Evolutionary conservation across 2,113 vertebrate genomes (phyloP).

Genomic region (Pelvicachromis taeniatus): DNA sequence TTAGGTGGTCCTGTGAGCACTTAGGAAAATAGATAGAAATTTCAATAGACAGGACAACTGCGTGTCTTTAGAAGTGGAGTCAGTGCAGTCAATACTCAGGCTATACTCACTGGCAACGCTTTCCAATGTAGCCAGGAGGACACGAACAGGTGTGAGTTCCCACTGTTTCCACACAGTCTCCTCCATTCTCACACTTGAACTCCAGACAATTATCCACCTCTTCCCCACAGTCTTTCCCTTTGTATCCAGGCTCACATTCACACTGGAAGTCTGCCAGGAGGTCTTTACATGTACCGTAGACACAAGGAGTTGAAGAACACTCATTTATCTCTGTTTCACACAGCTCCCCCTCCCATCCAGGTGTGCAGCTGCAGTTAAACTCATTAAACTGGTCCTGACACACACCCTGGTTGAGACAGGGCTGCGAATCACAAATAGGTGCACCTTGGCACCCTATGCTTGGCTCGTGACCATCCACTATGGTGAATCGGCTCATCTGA

Average conservation of each 20-base stretch:
- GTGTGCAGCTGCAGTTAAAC: conserved; percentile 78
- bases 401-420: conserved; percentile 79
- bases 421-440: conserved; percentile 75
- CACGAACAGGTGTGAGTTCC: conserved; percentile 79
- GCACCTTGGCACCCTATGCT: conserved; percentile 77
- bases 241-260: conserved; percentile 80
- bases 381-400: conserved; percentile 85
- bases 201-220: conserved; percentile 82
- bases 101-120: conserved; percentile 82
- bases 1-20: too few species aligned
- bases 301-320: conserved; percentile 79
- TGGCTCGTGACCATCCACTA: background rate
- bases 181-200: conserved; percentile 79
- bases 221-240: conserved; percentile 79
- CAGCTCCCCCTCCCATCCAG: conserved; percentile 80
- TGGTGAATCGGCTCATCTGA: conserved; percentile 73
- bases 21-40: background rate
- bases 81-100: background rate
- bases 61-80: background rate
- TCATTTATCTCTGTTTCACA: conserved; percentile 80
- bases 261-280: conserved; percentile 81
- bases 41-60: background rate
- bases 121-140: conserved; percentile 69
- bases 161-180: conserved; percentile 65
- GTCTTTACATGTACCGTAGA: conserved; percentile 77